Percentiles rank a stretch among this genome's conserved stretches.
Evolutionary conservation across 2,113 vertebrate species (phyloP).

Genomic region (Odocoileus virginianus): DNA sequence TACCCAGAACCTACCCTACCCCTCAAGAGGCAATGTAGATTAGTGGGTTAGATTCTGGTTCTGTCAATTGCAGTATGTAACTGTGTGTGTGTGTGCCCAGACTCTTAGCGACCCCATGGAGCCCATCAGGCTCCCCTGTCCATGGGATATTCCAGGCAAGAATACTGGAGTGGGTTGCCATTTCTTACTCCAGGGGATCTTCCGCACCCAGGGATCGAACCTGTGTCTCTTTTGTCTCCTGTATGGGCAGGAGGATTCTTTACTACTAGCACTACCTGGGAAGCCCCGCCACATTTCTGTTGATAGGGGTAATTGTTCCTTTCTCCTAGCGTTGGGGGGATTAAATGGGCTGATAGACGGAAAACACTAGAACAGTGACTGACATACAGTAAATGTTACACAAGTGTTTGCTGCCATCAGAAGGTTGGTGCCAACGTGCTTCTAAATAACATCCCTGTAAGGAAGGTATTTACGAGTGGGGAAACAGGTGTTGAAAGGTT

Average conservation of each 20-base stretch:
- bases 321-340: neutral
- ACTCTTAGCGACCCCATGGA: neutral
- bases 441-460: neutral
- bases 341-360: neutral
- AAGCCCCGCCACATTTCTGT: neutral
- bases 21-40: neutral
- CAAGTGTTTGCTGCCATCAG: neutral
- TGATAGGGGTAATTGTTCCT: neutral
- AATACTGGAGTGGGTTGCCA: neutral
- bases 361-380: neutral
- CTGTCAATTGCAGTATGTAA: neutral
- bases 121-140: neutral
- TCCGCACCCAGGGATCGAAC: neutral
- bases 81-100: neutral
- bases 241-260: neutral
- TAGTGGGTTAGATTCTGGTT: neutral
- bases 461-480: neutral
- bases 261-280: neutral
- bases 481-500: neutral
- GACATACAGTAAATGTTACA: neutral
- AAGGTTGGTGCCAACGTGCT: neutral
- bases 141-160: neutral
- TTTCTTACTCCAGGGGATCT: neutral
- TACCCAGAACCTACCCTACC: fast-evolving
- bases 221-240: neutral